phyloP scores from a whole-genome alignment of 1,140 invertebrate species.

The Euwallacea similis region DNA sequence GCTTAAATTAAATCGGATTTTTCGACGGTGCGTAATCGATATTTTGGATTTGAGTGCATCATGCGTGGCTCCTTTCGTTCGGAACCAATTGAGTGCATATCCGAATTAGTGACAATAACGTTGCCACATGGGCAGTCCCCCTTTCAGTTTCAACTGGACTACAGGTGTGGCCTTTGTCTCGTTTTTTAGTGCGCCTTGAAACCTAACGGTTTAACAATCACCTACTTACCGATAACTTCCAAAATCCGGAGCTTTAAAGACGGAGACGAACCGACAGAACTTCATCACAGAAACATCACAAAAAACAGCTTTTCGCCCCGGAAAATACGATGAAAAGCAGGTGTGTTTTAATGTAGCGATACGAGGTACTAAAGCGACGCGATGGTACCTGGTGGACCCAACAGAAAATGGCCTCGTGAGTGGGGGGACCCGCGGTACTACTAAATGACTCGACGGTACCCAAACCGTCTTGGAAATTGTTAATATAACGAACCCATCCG shows the following conservation, averaged over 20 bases:
- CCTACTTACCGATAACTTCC: too few relatives aligned
- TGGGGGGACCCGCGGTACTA: conserved; percentile 3
- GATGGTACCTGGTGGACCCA: conserved; percentile 25
- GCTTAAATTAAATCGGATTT: background rate
- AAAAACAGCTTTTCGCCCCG: background rate
- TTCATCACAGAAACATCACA: background rate
- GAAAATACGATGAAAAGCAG: conserved; percentile 19
- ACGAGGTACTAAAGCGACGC: conserved; percentile 20
- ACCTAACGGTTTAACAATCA: too few relatives aligned
- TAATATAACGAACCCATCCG: background rate
- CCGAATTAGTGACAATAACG: background rate
- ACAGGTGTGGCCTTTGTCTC: background rate
- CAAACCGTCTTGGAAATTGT: background rate
- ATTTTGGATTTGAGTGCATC: too few relatives aligned
- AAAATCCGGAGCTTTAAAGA: too few relatives aligned
- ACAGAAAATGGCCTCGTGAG: background rate
- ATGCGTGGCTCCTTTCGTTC: too few relatives aligned
- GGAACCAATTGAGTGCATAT: too few relatives aligned
- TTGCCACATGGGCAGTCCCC: conserved; percentile 1
- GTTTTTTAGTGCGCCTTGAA: too few relatives aligned
- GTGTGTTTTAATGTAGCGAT: conserved; percentile 36
- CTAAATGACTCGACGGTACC: conserved; percentile 11
- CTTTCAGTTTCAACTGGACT: background rate
- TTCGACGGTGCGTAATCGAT: too few relatives aligned
- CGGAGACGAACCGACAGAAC: too few relatives aligned